phyloP scores from a whole-genome alignment of 2,797 vertebrate genomes.

The Garrulus glandarius region DNA sequence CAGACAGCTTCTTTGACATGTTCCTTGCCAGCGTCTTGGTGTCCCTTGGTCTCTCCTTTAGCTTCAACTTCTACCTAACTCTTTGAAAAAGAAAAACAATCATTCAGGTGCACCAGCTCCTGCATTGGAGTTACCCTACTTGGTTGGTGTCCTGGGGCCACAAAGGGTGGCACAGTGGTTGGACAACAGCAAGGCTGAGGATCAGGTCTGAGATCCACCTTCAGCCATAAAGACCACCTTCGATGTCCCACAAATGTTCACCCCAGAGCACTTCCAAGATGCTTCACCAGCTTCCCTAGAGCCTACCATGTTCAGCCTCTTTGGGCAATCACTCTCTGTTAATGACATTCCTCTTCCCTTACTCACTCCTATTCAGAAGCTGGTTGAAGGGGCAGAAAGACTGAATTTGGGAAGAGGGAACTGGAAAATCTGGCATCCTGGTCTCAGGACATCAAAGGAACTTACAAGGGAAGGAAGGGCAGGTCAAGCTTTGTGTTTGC shows the following conservation, averaged over 20 bases:
- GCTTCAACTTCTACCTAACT: background rate
- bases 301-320: background rate
- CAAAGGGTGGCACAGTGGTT: background rate
- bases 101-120: background rate
- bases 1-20: background rate
- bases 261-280: background rate
- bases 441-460: background rate
- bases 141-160: background rate
- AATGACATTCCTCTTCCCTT: background rate
- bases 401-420: background rate
- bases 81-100: background rate
- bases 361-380: background rate
- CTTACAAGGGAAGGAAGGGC: background rate
- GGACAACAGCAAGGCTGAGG: background rate
- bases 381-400: background rate
- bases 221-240: background rate
- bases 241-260: fast-evolving
- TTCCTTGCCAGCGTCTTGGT: background rate
- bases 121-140: background rate
- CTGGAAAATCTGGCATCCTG: background rate
- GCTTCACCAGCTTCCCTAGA: background rate
- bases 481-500: background rate
- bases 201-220: background rate
- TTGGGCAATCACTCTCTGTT: background rate
- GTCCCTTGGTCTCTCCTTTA: background rate